These are phyloP conservation scores for Odontothrips loti DNA, from an alignment of 2,888 invertebrate species.

Conservation along the genomic window DNA sequence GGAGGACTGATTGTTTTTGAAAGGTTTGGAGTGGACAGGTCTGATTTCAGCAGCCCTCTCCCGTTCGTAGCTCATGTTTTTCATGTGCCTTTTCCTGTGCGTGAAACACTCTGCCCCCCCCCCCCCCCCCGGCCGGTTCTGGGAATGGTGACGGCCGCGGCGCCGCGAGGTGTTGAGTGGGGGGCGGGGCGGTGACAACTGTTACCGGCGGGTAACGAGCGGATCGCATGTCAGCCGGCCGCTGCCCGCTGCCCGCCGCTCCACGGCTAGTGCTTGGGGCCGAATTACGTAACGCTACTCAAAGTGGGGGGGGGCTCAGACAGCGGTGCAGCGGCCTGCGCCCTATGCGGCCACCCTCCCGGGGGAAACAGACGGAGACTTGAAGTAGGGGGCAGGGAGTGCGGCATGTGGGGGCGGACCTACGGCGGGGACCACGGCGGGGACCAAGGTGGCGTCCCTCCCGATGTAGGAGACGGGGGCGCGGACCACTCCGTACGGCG, in stretches of 20 bases:
- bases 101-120: too few species aligned
- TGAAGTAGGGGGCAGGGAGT: neutral
- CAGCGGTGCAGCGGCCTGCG: neutral
- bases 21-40: too few species aligned
- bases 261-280: neutral
- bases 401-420: neutral
- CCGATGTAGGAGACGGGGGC: too few species aligned
- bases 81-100: too few species aligned
- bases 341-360: neutral
- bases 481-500: neutral
- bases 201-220: neutral
- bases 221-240: neutral
- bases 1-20: too few species aligned
- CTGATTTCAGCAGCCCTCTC: too few species aligned
- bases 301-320: neutral
- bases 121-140: too few species aligned
- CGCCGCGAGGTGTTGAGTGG: conserved; percentile 25
- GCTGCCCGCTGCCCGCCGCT: neutral
- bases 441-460: too few species aligned
- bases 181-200: neutral
- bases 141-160: neutral
- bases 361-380: neutral
- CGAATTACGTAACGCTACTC: neutral
- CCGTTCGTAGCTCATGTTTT: too few species aligned
- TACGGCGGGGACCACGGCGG: too few species aligned